These are phyloP conservation scores for Pungitius pungitius DNA, from an alignment of 2,113 vertebrate genomes.

Conservation along the genomic window DNA sequence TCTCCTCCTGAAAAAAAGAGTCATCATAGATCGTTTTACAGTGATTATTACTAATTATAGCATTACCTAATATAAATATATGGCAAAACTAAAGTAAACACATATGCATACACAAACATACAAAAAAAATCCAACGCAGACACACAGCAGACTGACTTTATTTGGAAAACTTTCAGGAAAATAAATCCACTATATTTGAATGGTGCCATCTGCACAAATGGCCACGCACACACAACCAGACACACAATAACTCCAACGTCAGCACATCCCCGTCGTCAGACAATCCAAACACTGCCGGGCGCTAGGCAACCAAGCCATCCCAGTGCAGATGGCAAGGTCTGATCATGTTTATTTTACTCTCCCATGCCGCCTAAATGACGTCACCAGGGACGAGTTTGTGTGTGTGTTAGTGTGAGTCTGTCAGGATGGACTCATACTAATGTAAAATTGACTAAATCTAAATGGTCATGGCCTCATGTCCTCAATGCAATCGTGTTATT, in stretches of 20 bases:
- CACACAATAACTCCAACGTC: slow-evolving; percentile 36
- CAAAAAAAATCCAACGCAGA: background rate
- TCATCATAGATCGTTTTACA: background rate
- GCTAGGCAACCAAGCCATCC: slow-evolving; percentile 78
- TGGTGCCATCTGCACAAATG: slow-evolving; percentile 58
- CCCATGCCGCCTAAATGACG: slow-evolving; percentile 58
- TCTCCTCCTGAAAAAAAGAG: background rate
- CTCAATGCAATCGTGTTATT: background rate
- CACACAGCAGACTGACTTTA: slow-evolving; percentile 14
- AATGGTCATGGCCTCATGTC: background rate
- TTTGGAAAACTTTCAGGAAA: slow-evolving; percentile 42
- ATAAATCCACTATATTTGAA: slow-evolving; percentile 59
- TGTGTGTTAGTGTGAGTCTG: background rate
- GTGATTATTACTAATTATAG: background rate
- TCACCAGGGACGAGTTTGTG: slow-evolving; percentile 13
- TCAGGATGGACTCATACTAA: slow-evolving; percentile 6
- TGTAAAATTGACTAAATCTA: slow-evolving; percentile 14
- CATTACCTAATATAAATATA: background rate
- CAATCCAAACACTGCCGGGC: slow-evolving; percentile 59
- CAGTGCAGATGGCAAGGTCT: slow-evolving; percentile 71
- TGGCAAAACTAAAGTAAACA: background rate
- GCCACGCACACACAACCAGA: slow-evolving; percentile 39
- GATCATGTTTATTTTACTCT: slow-evolving; percentile 80
- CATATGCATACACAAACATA: background rate
- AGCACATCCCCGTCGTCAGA: slow-evolving; percentile 60